Evolutionary conservation across 2,113 vertebrate genomes (phyloP).

Genomic region (Nyctibius bracteatus): DNA sequence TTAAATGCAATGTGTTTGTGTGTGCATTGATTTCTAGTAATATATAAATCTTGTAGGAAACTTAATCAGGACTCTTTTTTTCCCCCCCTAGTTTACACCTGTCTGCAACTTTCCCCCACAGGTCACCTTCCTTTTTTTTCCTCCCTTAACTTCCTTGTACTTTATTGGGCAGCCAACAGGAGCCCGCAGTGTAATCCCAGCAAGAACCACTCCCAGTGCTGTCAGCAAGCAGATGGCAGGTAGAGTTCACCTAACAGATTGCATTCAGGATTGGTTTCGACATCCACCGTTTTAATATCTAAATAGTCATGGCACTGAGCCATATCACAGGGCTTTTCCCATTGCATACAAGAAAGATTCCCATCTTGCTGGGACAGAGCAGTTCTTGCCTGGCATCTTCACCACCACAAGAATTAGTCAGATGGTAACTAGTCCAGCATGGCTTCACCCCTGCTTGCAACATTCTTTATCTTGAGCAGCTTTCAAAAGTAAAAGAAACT

Average conservation of each 20-base stretch:
- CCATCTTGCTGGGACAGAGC: not conserved
- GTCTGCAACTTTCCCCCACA: not conserved
- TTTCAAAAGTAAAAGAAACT: not conserved
- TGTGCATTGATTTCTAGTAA: not conserved
- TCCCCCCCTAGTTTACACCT: not conserved
- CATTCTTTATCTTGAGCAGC: not conserved
- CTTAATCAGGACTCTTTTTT: not conserved
- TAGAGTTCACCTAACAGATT: not conserved
- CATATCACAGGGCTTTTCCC: not conserved
- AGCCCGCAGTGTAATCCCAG: not conserved
- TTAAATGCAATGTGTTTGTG: not conserved
- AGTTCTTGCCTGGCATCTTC: not conserved
- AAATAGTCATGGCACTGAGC: not conserved
- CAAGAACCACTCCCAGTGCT: not conserved
- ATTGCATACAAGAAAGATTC: not conserved
- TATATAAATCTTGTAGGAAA: not conserved
- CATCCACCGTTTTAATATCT: not conserved
- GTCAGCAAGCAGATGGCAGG: not conserved
- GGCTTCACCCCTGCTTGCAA: not conserved
- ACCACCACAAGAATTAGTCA: constrained; percentile 12
- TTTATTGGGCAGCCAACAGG: not conserved
- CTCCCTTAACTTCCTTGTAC: not conserved
- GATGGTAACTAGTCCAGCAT: not conserved
- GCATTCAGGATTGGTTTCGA: not conserved
- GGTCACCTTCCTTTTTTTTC: not conserved